Percentiles rank a stretch among this genome's conserved stretches.
Evolutionary conservation across 2,797 vertebrate species (phyloP).

Genomic region (Gobio occitaniae): DNA sequence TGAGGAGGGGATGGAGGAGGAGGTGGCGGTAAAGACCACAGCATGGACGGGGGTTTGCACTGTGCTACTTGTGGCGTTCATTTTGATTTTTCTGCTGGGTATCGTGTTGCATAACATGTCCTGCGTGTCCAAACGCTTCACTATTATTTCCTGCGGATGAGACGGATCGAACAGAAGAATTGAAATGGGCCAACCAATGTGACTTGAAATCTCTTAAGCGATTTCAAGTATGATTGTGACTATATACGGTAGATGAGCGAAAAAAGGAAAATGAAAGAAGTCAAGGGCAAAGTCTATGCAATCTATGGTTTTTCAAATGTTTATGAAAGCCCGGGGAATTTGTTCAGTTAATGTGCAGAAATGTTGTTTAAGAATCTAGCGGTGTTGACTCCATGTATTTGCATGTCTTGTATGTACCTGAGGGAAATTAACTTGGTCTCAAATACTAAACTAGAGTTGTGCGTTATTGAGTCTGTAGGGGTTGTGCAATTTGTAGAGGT

Average conservation of each 20-base stretch:
- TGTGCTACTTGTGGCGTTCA: constrained; percentile 93
- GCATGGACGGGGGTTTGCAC: constrained; percentile 96
- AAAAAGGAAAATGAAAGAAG: background rate
- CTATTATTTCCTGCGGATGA: constrained; percentile 98
- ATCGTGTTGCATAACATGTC: constrained; percentile 99
- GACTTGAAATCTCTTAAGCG: constrained; percentile 1
- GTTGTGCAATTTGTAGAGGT: constrained; percentile 24
- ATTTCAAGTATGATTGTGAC: background rate
- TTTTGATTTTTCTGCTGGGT: constrained; percentile 93
- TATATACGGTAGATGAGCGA: background rate
- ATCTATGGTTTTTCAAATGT: constrained; percentile 12
- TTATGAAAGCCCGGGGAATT: background rate
- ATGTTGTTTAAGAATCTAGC: constrained; percentile 21
- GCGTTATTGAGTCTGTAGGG: background rate
- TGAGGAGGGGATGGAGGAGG: constrained; percentile 72
- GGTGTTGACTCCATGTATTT: constrained; percentile 20
- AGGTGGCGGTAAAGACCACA: constrained; percentile 82
- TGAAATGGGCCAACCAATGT: background rate
- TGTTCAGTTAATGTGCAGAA: constrained; percentile 23
- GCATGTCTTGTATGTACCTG: constrained; percentile 25
- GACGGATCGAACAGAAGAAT: background rate
- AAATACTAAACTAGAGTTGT: constrained; percentile 2
- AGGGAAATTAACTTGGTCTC: background rate
- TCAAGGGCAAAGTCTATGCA: constrained; percentile 14
- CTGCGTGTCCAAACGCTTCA: constrained; percentile 98